Evolutionary conservation across 2,113 vertebrate genomes (phyloP).

Genomic region (Notiomystis cincta): DNA sequence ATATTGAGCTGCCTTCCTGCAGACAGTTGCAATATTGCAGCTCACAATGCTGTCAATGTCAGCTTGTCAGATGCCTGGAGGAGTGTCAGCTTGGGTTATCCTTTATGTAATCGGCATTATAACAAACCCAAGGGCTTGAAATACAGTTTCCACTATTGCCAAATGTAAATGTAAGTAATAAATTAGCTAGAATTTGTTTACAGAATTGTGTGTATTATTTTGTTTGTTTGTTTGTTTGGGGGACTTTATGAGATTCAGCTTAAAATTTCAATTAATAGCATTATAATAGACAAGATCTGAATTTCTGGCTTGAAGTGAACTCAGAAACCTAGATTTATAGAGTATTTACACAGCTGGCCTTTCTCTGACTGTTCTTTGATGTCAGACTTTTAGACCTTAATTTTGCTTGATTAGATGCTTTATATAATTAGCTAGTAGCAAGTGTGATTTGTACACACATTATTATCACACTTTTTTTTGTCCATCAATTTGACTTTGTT

Average conservation of each 20-base stretch:
- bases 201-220: fast-evolving
- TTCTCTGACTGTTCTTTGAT: neutral
- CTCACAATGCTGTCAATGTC: neutral
- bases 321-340: neutral
- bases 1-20: neutral
- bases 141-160: neutral
- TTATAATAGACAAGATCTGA: neutral
- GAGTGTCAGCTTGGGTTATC: neutral
- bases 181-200: neutral
- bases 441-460: neutral
- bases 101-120: neutral
- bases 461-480: neutral
- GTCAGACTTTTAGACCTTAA: neutral
- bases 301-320: neutral
- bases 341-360: neutral
- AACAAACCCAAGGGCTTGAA: neutral
- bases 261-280: neutral
- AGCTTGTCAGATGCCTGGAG: neutral
- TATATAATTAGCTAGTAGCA: neutral
- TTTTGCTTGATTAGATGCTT: neutral
- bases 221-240: neutral
- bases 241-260: neutral
- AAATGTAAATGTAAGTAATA: neutral
- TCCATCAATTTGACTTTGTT: neutral
- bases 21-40: neutral